Base-by-base conservation (phyloP, 2,888 invertebrate species). In the Dryocosmus kuriphilus region DNA sequence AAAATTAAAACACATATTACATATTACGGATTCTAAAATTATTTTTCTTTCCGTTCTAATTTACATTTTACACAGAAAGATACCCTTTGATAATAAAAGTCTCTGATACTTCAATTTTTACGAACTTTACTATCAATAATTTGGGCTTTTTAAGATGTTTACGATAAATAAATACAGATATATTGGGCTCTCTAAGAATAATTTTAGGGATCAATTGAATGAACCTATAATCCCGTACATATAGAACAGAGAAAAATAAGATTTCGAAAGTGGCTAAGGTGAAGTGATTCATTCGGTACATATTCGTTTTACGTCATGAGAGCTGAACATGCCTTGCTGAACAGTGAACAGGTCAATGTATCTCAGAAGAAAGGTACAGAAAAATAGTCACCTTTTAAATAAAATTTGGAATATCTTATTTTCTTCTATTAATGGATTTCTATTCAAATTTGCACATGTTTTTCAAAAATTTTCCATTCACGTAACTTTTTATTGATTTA, bases 221-320 rank as follows among this genome's bases (percentile, higher is more conserved):
- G 24, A 57, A 11, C 24, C 24, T 5, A 14, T 24, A 57, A 14
- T 57, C 1, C 14, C 24, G 24, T 57, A 14, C 24, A 57, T 57
- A 24, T 22, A 57, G 11, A 22, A 14, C 11, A 57, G 24, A 24
- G 57, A 57, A 57, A 57, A 57, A 24, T 57, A 6, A 57, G 11
- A 24, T 57, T 57, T 57, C 14, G 57, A 57, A 57, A 57, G 57
- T 57, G 16, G 57, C 9, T 57, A 14, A 27, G 16, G 14, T 11
- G 11, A 57, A 57, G 57, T 57, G 57, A 57, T 57, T 57, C 57
- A 57, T 57, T 57, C 57, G 24, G 24, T 57, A 27, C n/a, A n/a
- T 57, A 57, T 57, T 14, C 57, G 24, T 27, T 57, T 57, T 57
- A 24, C 22, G 57, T 57, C 57, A 57, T 22, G n/a, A 55, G n/a